Base-by-base conservation (phyloP, 2,797 vertebrate genomes). In the Tympanoctomys barrerae region DNA sequence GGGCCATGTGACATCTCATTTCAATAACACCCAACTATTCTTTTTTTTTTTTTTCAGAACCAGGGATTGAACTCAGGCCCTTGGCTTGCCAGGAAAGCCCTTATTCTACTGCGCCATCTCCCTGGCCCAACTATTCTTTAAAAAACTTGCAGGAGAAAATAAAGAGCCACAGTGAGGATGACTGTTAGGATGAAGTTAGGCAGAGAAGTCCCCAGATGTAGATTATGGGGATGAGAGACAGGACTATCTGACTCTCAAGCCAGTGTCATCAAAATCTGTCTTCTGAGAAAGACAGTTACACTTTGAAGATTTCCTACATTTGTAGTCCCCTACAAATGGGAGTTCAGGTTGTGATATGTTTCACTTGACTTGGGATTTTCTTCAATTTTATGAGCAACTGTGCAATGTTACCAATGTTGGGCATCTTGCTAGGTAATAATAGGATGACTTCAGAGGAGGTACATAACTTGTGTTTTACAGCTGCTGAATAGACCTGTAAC, bases 311-410 rank as follows among this genome's bases (percentile, higher is more conserved):
- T 97, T 94, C 96, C 91, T 91, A 93, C 94, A 96, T 94, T 87
- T 62, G 59, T 46, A 14, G 52, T 91, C 97, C 97, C 95, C 96
- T 95, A 95, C 97, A 57, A 57, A 57, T 96, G 94, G 90, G 97
- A 97, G 89, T 94, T 95, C 49, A 5, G 95, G 98, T 95, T 97
- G 77, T 98, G 91, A 66, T 95, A 90, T 79, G 46, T 92, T 94
- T 97, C 97, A 91, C 97, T 94, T 88, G 97, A 97, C 98, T 97
- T 97, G 97, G 96, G 97, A 97, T 98, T 98, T 98, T 96, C 95
- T 91, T 7, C 97, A 87, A 86, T 94, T 0, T 0, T 95, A 95
- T 98, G 97, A 98, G 97, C 96, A 97, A 98, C 98, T 97, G 96
- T 96, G 97, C 96, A 94, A 98, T 98, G 97, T 97, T 97, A 97